Evolutionary conservation across 2,113 vertebrate species (phyloP).

Genomic region (Atractosteus spatula): DNA sequence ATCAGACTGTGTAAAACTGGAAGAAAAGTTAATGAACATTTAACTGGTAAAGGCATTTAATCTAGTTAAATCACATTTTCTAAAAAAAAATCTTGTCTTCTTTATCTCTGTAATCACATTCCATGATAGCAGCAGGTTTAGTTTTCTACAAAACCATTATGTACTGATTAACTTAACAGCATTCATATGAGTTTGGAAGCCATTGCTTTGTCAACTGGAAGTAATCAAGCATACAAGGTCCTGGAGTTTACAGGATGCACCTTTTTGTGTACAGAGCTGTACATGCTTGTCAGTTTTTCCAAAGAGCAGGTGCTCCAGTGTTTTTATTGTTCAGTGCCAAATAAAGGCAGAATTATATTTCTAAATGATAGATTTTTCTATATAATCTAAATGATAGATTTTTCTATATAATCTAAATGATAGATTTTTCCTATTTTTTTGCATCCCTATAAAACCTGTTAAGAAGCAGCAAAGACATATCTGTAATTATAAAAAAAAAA

Average conservation of each 20-base stretch:
- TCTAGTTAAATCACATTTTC: conserved; percentile 59
- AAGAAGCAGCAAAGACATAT: too few relatives aligned
- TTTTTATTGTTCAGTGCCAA: conserved; percentile 14
- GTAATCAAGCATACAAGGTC: conserved; percentile 43
- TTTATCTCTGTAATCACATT: conserved; percentile 66
- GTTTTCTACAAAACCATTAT: conserved; percentile 65
- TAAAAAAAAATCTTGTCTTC: conserved; percentile 58
- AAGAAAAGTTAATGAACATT: background rate
- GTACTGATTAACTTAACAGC: conserved; percentile 56
- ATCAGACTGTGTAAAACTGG: conserved; percentile 47
- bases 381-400: too few relatives aligned
- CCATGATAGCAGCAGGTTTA: conserved; percentile 53
- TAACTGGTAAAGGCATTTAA: conserved; percentile 52
- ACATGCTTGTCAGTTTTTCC: background rate
- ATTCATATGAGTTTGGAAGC: conserved; percentile 32
- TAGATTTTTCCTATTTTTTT: too few relatives aligned
- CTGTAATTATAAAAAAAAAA: too few relatives aligned
- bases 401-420: too few relatives aligned
- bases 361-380: too few relatives aligned
- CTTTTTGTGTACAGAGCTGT: too few relatives aligned
- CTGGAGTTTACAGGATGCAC: background rate
- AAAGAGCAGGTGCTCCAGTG: background rate
- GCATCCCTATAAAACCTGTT: too few relatives aligned
- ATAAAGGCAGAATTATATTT: background rate
- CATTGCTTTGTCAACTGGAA: conserved; percentile 51